Conservation (phyloP, 2,888 invertebrate species). For the Crematogaster levior region DNA sequence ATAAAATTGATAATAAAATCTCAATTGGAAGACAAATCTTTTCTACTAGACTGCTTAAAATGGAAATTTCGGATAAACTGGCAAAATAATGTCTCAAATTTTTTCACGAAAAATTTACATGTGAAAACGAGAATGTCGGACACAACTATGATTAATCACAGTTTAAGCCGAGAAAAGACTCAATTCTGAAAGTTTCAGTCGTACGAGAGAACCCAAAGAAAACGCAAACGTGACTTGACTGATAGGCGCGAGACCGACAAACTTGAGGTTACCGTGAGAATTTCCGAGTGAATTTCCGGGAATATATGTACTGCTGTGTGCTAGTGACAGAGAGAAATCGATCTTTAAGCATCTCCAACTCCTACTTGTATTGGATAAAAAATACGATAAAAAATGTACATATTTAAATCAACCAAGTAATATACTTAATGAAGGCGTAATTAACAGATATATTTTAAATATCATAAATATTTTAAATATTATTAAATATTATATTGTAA, state of each 20-base stretch:
- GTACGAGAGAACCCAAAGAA: conserved; percentile 28
- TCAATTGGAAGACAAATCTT: background rate
- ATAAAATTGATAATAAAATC: background rate
- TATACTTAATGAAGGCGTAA: background rate
- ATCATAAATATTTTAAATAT: background rate
- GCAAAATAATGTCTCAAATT: conserved; percentile 9
- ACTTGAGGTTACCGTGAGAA: conserved; percentile 1
- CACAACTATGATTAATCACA: conserved; percentile 36
- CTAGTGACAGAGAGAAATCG: conserved; percentile 40
- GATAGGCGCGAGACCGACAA: conserved; percentile 47
- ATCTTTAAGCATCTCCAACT: conserved; percentile 32
- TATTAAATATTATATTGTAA: background rate
- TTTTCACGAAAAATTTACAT: conserved; percentile 34
- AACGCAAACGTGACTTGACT: conserved; percentile 60
- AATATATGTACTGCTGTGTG: background rate
- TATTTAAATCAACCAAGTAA: background rate
- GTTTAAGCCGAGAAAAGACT: background rate
- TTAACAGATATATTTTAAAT: background rate
- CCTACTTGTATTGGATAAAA: background rate
- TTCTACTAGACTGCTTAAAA: background rate
- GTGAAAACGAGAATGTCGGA: conserved; percentile 5
- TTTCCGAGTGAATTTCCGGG: conserved; percentile 30
- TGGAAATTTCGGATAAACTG: background rate
- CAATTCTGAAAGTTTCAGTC: conserved; percentile 25
- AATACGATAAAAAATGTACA: background rate